Base-by-base conservation (phyloP, 2,888 invertebrate species). In the Leptinotarsa haldemani region DNA sequence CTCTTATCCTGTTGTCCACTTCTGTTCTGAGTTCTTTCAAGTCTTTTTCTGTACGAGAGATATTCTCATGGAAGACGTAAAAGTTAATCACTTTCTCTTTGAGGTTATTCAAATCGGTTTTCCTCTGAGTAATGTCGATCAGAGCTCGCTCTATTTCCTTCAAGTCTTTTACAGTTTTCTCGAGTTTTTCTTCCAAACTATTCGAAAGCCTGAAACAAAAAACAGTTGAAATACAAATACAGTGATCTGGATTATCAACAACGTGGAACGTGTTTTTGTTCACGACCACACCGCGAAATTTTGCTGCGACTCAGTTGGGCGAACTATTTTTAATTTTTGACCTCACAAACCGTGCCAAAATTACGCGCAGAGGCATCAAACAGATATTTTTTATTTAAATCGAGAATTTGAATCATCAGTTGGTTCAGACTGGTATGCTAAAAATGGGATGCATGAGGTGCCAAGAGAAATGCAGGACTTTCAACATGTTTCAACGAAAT, bases 21-120 rank as follows among this genome's bases (percentile, higher is more conserved):
- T 90, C 90, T 70, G 86, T 86, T 70, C 89, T 88, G 64, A 94
- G 87, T 69, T 88, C 88, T 74, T 89, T 88, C 72, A 96, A 88
- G 76, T 90, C 90, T 69, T 86, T 85, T 85, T 93, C 93, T 65
- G 90, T 90, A 75, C 89, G 89, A 72, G 90, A 89, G 80, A 93
- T 91, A 88, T 96, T 91, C 81, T 92, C 92, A 83, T 92, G 94
- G 88, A 93, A 95, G 52, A 94, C 93, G 91, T 95, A 93, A 84
- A 95, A 91, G 78, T 90, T 90, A 82, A 90, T 90, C 78, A 94
- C 90, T 87, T 93, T 91, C 77, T 91, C 90, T 83, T 92, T 90
- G 78, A 92, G 89, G 73, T 90, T 90, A 85, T 92, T 92, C 81
- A 96, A 90, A 83, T 90, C 90, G 83, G 91, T 91, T 84, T 92